These are phyloP conservation scores for Zaprionus lineosus DNA, from an alignment of 2,888 invertebrate genomes.

Conservation along the genomic window DNA sequence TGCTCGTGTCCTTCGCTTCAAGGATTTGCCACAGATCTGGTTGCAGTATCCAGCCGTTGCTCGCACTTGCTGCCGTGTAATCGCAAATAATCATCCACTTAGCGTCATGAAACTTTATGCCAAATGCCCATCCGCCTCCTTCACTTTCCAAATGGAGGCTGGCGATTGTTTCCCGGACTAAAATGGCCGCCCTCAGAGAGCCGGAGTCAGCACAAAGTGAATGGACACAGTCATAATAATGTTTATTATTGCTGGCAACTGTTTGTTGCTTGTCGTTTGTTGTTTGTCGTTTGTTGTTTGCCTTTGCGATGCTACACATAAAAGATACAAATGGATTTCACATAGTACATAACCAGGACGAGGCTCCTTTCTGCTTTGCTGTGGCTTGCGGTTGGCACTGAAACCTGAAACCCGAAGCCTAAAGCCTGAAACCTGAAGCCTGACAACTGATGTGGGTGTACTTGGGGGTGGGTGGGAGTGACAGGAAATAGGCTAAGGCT, in stretches of 20 bases:
- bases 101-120: constrained; percentile 73
- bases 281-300: constrained; percentile 39
- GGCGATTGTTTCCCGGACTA: neutral
- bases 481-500: too few species aligned
- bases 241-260: constrained; percentile 66
- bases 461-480: too few species aligned
- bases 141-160: neutral
- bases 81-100: constrained; percentile 79
- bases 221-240: constrained; percentile 65
- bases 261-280: constrained; percentile 39
- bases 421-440: constrained; percentile 23
- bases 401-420: constrained; percentile 31
- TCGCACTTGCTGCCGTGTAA: constrained; percentile 57
- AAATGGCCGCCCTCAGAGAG: constrained; percentile 47
- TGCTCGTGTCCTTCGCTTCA: constrained; percentile 63
- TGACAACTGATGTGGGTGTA: constrained; percentile 47
- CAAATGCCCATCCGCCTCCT: constrained; percentile 39
- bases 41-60: constrained; percentile 13
- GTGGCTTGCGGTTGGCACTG: neutral
- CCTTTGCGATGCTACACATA: constrained; percentile 21
- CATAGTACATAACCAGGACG: constrained; percentile 1
- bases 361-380: too few species aligned
- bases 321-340: constrained; percentile 48
- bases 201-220: constrained; percentile 56
- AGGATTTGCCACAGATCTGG: constrained; percentile 53